These are phyloP conservation scores for Grapholita molesta DNA, from an alignment of 1,140 invertebrate genomes.

Conservation along the genomic window DNA sequence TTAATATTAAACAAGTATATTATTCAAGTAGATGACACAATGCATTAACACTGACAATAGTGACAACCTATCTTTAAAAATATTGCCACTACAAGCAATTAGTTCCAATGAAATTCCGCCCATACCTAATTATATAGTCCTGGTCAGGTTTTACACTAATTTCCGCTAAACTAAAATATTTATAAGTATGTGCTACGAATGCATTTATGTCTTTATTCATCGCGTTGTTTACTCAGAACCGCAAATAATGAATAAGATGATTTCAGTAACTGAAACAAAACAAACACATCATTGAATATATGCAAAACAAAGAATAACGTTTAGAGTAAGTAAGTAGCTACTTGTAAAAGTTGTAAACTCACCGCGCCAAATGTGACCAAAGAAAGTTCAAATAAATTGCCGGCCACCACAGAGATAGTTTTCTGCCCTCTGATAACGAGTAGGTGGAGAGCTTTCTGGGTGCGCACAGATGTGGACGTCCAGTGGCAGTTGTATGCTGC, in stretches of 20 bases:
- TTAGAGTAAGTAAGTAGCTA: too few relatives aligned
- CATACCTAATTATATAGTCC: too few relatives aligned
- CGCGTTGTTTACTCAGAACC: slow-evolving; percentile 24
- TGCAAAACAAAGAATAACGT: background rate
- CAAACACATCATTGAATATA: background rate
- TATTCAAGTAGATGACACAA: too few relatives aligned
- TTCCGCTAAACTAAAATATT: too few relatives aligned
- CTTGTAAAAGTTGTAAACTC: background rate
- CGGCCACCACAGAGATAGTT: slow-evolving; percentile 31
- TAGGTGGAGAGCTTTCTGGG: slow-evolving; percentile 32
- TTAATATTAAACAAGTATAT: too few relatives aligned
- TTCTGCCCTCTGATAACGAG: slow-evolving; percentile 34
- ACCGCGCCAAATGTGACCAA: slow-evolving; percentile 24
- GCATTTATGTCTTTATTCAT: background rate
- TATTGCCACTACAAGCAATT: too few relatives aligned
- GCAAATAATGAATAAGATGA: slow-evolving; percentile 43
- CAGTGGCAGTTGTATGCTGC: slow-evolving; percentile 31
- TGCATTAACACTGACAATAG: too few relatives aligned
- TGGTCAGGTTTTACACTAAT: too few relatives aligned
- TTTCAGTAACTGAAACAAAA: slow-evolving; percentile 38
- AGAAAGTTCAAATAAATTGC: slow-evolving; percentile 34
- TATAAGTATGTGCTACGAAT: background rate
- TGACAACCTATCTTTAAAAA: too few relatives aligned
- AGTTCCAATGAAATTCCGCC: too few relatives aligned
- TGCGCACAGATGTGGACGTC: slow-evolving; percentile 28